Base-by-base conservation (phyloP, 2,888 invertebrate genomes). In the Chymomyza amoena region DNA sequence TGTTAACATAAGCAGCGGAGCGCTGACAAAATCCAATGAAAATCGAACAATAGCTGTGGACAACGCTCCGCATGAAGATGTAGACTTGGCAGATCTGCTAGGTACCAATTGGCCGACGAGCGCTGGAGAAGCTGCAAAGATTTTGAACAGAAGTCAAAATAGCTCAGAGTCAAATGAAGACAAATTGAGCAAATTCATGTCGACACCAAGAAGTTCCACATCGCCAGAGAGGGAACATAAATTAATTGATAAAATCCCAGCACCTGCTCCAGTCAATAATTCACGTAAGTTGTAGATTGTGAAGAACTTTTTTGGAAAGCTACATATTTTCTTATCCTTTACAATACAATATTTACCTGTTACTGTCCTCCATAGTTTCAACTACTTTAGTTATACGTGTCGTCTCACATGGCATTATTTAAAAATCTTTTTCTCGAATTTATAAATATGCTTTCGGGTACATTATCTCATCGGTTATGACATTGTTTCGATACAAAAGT, bases 51-150 rank as follows among this genome's bases (percentile, higher is more conserved):
- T 89, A 65, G 87, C 90, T 51, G 77, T 91, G 6, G 88, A 89
- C 68, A 90, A 87, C 63, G 83, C 69, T 4, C 74, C 77, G 16
- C 77, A 85, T 39, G 81, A 90, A 66, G 88, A 90, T 59, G 84
- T 91, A 3, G 91, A 91, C 64, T 84, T 91, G 68, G 84, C 80
- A 3, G 90, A 91, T 54, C 70, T 91, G 54, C 78, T 92, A 25
- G 91, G 91, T 10, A 69, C 77, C 6, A 88, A 90, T 77, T 91
- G 92, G 92, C 92, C 92, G 45, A 79, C 73, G 20, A 85, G 78
- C 60, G 92, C 90, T 6, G 91, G 92, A 16, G 90, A 87, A 39
- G 87, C 89, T 28, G 91, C 89, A n/a, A 70, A 77, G 61, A 89
- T 91, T 28, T 77, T 91, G 50, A 91, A 91, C 63, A 82, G 82